Evolutionary conservation across 2,113 vertebrate species (phyloP).

Genomic region (Daboia siamensis): DNA sequence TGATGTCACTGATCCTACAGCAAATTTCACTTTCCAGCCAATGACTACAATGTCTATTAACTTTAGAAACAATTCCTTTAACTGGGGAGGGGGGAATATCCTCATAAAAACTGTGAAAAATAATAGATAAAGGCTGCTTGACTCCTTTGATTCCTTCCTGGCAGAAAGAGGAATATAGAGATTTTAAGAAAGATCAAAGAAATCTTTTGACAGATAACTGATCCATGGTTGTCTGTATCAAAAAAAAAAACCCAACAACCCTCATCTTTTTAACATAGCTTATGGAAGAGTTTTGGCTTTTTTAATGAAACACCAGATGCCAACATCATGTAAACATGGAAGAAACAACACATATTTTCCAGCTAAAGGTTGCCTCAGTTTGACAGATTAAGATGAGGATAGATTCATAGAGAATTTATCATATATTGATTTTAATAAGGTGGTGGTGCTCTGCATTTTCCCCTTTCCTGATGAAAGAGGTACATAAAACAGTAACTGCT

Average conservation of each 20-base stretch:
- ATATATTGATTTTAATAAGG: constrained; percentile 24
- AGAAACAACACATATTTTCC: constrained; percentile 10
- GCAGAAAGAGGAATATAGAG: not conserved
- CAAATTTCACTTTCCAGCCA: not conserved
- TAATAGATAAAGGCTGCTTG: constrained; percentile 16
- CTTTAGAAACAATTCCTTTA: not conserved
- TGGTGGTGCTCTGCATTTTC: constrained; percentile 7
- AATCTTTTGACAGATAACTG: constrained; percentile 59
- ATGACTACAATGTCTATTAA: not conserved
- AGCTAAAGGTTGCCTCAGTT: constrained; percentile 5
- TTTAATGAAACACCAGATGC: constrained; percentile 46
- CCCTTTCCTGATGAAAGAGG: not conserved
- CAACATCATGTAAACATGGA: constrained; percentile 4
- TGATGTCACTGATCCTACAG: not conserved
- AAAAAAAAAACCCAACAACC: constrained; percentile 20
- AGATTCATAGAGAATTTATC: not conserved
- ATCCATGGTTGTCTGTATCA: constrained; percentile 58
- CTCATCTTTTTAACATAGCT: constrained; percentile 46
- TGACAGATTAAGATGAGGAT: not conserved
- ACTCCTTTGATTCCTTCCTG: constrained; percentile 25
- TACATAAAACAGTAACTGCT: constrained; percentile 7
- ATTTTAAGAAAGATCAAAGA: constrained; percentile 65
- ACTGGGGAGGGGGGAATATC: not conserved
- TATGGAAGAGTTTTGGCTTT: constrained; percentile 32
- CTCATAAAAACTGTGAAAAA: constrained; percentile 23